Evolutionary conservation across 2,797 vertebrate genomes (phyloP), one percentile per base, ranked within the genome.

Genomic region (Carapus acus): DNA sequence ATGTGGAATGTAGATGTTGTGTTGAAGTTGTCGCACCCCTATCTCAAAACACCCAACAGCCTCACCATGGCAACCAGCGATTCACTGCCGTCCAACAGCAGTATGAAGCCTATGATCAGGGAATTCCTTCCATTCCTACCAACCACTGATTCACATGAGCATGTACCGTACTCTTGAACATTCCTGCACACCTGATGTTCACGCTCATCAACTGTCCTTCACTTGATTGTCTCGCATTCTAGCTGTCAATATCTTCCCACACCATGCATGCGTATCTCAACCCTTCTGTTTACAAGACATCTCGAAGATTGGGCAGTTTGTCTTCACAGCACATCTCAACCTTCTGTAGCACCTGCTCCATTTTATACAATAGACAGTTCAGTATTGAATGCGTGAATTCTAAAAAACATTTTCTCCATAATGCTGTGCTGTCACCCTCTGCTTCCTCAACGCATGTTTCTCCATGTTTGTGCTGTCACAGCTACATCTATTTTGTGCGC

Each of bases 121-220:
- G 77, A 85, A 86, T 86, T 85, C 78, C 76, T 81, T 51, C 65
- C 66, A 78, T 85, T 86, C 79, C 81, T 83, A 33, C 23, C 16
- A 21, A 64, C 67, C 76, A 55, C 71, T 53, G 44, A 52, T 36
- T 13, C 54, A 34, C 68, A 74, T 57, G 33, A 57, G 34, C 42
- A 52, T 24, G 15, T 44, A 48, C 36, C 23, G 24, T 24, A 45
- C 1, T 13, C 34, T 43, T 20, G 62, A 16, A 19, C 16, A 17
- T 17, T 52, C 40, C 39, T 40, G n/a, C 21, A 22, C 20, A 33
- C 4, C 41, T 53, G 24, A 5, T 27, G 24, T 27, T 4, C 11
- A 9, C 21, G 17, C 14, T 22, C 36, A n/a, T n/a, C n/a, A n/a
- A n/a, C n/a, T 44, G 1, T 15, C 22, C 11, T 37, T 39, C 19